These are phyloP conservation scores for Candidula unifasciata DNA, from an alignment of 2,888 invertebrate genomes.

Conservation along the genomic window DNA sequence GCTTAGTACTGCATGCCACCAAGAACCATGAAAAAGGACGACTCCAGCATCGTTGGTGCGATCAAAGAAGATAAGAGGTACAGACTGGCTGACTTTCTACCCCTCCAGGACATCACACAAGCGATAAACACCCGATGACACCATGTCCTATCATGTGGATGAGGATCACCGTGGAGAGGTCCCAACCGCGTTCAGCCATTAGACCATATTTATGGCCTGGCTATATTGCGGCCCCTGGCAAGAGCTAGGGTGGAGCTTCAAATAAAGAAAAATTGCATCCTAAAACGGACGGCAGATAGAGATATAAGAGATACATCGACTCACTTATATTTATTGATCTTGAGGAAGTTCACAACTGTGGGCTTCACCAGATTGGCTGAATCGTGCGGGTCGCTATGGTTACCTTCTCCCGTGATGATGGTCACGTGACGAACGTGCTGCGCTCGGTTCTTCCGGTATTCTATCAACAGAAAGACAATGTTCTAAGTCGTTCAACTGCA, in stretches of 20 bases:
- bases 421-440: conserved; percentile 47
- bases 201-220: too few species aligned
- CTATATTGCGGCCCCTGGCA: too few species aligned
- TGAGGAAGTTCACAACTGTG: conserved; percentile 48
- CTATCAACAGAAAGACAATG: not conserved
- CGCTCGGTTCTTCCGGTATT: conserved; percentile 32
- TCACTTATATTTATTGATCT: conserved; percentile 51
- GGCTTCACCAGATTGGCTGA: conserved; percentile 38
- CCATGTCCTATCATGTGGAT: not conserved
- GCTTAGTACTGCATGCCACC: too few species aligned
- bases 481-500: not conserved
- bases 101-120: too few species aligned
- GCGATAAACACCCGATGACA: too few species aligned
- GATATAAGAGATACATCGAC: not conserved
- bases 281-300: too few species aligned
- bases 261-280: too few species aligned
- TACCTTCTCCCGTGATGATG: conserved; percentile 47
- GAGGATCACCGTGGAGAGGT: not conserved
- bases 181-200: not conserved
- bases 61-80: too few species aligned
- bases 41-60: too few species aligned
- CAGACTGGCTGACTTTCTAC: not conserved
- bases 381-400: conserved; percentile 25
- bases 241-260: too few species aligned
- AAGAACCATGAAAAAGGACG: too few species aligned